Evolutionary conservation across 2,113 vertebrate species (phyloP), one percentile per base, ranked within the genome.

Genomic region (Orycteropus afer): DNA sequence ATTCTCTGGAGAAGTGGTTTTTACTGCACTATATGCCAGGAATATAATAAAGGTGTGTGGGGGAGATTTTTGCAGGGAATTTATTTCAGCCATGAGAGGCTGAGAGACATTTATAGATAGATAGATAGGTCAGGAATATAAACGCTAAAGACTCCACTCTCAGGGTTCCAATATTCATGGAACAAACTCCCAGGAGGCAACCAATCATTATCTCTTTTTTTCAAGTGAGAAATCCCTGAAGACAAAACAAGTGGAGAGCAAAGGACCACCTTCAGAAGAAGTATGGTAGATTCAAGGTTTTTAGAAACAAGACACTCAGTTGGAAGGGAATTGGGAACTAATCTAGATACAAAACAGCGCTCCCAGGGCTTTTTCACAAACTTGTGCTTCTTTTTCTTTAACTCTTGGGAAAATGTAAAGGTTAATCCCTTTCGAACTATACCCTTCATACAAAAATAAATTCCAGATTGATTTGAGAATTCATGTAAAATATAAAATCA

Each of bases 1-100:
- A 80, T 69, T 90, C 93, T 94, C 94, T 29, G 61, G 95, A 92
- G 95, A 86, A 93, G 78, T 55, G 59, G 67, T 4, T 63, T 90
- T 34, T 51, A 69, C 27, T 73, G 47, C 7, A 45, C 40, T 49
- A 34, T 12, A 34, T 89, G 90, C 88, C 90, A 95, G 89, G 61
- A 93, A 71, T 71, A 77, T 40, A 82, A 63, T 20, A 79, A 94
- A 80, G 49, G 17, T n/a, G n/a, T n/a, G 32, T 15, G 13, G 25
- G 7, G 23, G 65, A 34, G 12, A 7, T 51, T 85, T 94, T 73
- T 77, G 29, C 18, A 65, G 78, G 27, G 55, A 92, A 51, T 67
- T 95, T 71, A 67, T 90, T 95, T 92, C 73, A 92, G 85, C 65
- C 87, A 5, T 11, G 65, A 86, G 73, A 69, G 59, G 45, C 59